These are phyloP conservation scores for Beris chalybata DNA, from an alignment of 2,888 invertebrate genomes.

Conservation along the genomic window DNA sequence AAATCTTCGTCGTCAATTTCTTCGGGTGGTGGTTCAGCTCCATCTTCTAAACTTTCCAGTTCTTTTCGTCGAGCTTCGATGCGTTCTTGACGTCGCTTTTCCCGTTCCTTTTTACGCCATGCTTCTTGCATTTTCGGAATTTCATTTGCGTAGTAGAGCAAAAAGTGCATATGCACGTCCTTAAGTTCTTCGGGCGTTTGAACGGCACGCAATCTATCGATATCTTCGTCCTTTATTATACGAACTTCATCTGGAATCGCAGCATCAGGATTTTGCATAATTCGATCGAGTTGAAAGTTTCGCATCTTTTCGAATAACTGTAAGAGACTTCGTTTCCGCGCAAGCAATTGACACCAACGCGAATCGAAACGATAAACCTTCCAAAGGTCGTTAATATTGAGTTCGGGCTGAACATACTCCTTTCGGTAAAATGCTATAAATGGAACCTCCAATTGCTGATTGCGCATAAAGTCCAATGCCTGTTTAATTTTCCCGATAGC, in stretches of 20 bases:
- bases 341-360: constrained; percentile 89
- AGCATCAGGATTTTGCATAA: constrained; percentile 80
- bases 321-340: constrained; percentile 79
- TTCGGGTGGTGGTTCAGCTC: constrained; percentile 48
- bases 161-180: constrained; percentile 91
- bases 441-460: constrained; percentile 93
- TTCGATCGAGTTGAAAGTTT: constrained; percentile 80
- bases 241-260: constrained; percentile 82
- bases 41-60: constrained; percentile 44
- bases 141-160: constrained; percentile 87
- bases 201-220: constrained; percentile 73
- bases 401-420: constrained; percentile 93
- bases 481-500: constrained; percentile 89
- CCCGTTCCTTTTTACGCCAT: constrained; percentile 67
- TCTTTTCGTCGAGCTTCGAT: constrained; percentile 43
- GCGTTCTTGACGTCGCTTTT: constrained; percentile 62
- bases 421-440: constrained; percentile 99
- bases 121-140: constrained; percentile 81
- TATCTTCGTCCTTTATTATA: constrained; percentile 81
- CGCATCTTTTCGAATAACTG: constrained; percentile 89
- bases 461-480: constrained; percentile 93
- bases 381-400: constrained; percentile 96
- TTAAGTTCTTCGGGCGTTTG: constrained; percentile 89
- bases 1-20: constrained; percentile 61
- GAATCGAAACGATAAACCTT: constrained; percentile 95